Conservation (phyloP, 2,113 vertebrate genomes). For the Gnathonemus longibarbis region DNA sequence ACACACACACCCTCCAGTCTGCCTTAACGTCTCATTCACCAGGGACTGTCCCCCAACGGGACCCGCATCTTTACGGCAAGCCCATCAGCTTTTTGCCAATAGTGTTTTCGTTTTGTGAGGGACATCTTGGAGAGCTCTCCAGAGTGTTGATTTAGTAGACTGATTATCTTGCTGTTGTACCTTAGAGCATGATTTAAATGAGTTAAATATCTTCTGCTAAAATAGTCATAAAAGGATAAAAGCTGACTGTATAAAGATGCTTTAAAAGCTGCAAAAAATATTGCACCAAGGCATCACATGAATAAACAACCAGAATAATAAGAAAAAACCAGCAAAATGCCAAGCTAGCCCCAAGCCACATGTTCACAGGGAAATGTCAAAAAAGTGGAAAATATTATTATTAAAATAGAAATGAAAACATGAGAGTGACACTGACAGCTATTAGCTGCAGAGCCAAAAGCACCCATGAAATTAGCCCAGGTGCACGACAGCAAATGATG, state of each 20-base stretch:
- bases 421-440: conserved; percentile 30
- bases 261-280: neutral
- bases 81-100: neutral
- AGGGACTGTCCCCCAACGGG: neutral
- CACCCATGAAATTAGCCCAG: conserved; percentile 51
- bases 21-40: neutral
- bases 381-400: conserved; percentile 53
- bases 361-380: conserved; percentile 54
- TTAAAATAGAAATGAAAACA: conserved; percentile 53
- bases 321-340: neutral
- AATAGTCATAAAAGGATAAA: neutral
- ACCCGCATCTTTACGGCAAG: neutral
- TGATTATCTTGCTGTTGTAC: neutral
- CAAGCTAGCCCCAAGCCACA: conserved; percentile 24
- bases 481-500: conserved; percentile 39
- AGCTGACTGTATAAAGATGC: neutral
- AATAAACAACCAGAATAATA: neutral
- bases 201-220: neutral
- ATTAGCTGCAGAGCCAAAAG: conserved; percentile 48
- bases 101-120: neutral
- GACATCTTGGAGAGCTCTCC: neutral
- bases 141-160: neutral
- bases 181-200: neutral
- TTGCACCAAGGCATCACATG: neutral
- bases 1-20: neutral